phyloP scores from a whole-genome alignment of 2,888 invertebrate species.

The Plagodis dolabraria region DNA sequence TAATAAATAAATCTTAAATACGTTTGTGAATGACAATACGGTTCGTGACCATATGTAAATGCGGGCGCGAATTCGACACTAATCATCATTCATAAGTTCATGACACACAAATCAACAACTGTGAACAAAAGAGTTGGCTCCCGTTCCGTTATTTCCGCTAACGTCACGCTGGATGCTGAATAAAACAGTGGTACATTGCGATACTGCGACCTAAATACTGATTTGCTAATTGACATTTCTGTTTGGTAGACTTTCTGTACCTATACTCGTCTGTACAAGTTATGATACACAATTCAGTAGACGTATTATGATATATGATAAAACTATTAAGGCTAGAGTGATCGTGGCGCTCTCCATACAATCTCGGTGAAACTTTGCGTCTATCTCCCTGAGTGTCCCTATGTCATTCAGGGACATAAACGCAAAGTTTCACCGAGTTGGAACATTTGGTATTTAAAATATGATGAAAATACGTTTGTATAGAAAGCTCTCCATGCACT shows the following conservation, averaged over 20 bases:
- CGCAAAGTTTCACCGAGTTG: no score
- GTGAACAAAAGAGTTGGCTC: constrained; percentile 56
- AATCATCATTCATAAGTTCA: constrained; percentile 51
- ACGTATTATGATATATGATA: no score
- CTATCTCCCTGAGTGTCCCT: no score
- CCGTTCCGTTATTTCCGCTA: constrained; percentile 62
- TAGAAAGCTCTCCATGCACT: no score
- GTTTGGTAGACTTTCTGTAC: not conserved
- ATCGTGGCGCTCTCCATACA: no score
- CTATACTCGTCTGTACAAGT: no score
- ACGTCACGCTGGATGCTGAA: constrained; percentile 57
- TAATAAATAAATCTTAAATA: not conserved
- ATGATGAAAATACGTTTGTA: no score
- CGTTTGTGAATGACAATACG: constrained; percentile 7
- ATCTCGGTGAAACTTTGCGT: no score
- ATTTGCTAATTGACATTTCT: constrained; percentile 43
- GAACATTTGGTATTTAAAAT: no score
- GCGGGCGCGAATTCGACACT: constrained; percentile 43
- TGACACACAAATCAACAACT: constrained; percentile 58
- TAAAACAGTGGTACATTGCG: constrained; percentile 48
- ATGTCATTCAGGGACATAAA: no score
- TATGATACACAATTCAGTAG: no score
- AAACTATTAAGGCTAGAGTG: no score
- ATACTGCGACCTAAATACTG: constrained; percentile 52
- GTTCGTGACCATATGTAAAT: constrained; percentile 32